These are phyloP conservation scores for Hemibates koningsi DNA, from an alignment of 2,113 vertebrate species.

Conservation along the genomic window DNA sequence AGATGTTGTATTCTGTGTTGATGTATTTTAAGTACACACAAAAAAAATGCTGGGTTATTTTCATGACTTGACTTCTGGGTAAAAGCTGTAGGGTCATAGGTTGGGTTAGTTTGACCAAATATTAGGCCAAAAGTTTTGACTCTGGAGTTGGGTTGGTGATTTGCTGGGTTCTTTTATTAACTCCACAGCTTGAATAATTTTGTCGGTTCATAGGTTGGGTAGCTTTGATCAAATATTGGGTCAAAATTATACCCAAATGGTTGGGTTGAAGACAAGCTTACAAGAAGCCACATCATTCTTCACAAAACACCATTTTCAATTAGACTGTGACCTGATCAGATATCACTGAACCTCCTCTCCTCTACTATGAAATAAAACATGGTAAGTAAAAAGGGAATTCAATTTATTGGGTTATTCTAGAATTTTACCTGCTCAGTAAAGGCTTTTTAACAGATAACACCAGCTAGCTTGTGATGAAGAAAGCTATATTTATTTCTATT, in stretches of 20 bases:
- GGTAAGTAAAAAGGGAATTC: neutral
- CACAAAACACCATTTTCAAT: neutral
- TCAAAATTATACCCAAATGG: neutral
- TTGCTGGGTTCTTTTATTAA: neutral
- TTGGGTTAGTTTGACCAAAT: neutral
- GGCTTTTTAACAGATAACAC: neutral
- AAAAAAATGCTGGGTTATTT: neutral
- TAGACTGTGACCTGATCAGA: neutral
- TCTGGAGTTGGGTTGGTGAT: neutral
- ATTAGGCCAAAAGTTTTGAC: neutral
- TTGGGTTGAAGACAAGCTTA: neutral
- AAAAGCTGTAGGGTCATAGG: neutral
- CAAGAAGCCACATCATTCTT: neutral
- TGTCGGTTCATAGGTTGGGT: neutral
- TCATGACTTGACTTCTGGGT: neutral
- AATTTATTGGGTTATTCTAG: neutral
- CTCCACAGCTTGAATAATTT: neutral
- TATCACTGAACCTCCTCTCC: neutral
- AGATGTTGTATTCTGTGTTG: neutral
- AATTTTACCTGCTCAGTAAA: neutral
- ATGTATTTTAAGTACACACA: neutral
- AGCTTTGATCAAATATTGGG: neutral
- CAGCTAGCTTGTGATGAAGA: neutral
- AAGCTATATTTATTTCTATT: neutral
- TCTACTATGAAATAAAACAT: neutral